Evolutionary conservation across 2,888 invertebrate species (phyloP).

Genomic region (Axea sp.): DNA sequence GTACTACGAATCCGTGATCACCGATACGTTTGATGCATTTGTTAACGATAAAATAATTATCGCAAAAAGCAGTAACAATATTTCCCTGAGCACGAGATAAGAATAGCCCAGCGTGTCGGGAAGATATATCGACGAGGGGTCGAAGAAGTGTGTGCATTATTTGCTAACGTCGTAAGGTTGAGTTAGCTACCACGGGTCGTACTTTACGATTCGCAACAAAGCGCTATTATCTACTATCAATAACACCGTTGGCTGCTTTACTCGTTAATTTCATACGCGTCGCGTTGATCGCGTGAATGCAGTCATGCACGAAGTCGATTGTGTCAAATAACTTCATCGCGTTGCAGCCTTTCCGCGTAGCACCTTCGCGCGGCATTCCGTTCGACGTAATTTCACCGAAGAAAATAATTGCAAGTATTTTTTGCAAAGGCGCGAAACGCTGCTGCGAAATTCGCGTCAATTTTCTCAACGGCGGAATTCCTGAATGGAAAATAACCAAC

Average conservation of each 20-base stretch:
- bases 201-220: slow-evolving; percentile 54
- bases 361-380: slow-evolving; percentile 47
- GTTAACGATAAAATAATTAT: slow-evolving; percentile 44
- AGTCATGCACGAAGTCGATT: slow-evolving; percentile 65
- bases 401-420: slow-evolving; percentile 55
- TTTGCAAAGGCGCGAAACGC: slow-evolving; percentile 34
- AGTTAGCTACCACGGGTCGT: slow-evolving; percentile 41
- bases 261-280: slow-evolving; percentile 69
- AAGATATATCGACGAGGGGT: slow-evolving; percentile 42
- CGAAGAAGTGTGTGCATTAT: slow-evolving; percentile 56
- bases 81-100: slow-evolving; percentile 28
- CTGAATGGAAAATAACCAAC: no score
- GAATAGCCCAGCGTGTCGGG: slow-evolving; percentile 40
- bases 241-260: slow-evolving; percentile 68
- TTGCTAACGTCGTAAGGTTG: slow-evolving; percentile 46
- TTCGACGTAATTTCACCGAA: slow-evolving; percentile 47
- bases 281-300: slow-evolving; percentile 63
- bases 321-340: slow-evolving; percentile 68
- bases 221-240: slow-evolving; percentile 65
- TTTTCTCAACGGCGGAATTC: slow-evolving; percentile 41
- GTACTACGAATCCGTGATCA: no score
- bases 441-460: slow-evolving; percentile 40
- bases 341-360: slow-evolving; percentile 56
- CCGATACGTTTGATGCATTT: no score
- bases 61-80: slow-evolving; percentile 31